phyloP scores from a whole-genome alignment of 2,888 invertebrate species.

The Drosophila imparisetae region DNA sequence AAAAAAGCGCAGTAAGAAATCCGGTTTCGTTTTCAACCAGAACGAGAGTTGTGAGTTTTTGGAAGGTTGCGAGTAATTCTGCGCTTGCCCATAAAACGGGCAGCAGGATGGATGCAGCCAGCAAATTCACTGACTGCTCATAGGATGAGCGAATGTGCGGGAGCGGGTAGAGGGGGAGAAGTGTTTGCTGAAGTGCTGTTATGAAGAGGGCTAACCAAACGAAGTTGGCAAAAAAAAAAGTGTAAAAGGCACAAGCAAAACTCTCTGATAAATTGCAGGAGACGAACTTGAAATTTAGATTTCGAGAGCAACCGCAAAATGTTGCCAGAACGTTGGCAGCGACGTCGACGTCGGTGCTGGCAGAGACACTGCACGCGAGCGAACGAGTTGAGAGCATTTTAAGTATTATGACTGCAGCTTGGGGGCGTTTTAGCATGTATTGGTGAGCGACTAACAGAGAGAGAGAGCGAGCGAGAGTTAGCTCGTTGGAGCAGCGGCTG shows the following conservation, averaged over 20 bases:
- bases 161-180: background rate
- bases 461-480: slow-evolving; percentile 23
- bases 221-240: slow-evolving; percentile 43
- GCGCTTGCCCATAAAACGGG: slow-evolving; percentile 59
- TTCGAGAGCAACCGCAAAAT: slow-evolving; percentile 71
- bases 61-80: slow-evolving; percentile 55
- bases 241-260: slow-evolving; percentile 41
- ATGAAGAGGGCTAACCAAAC: slow-evolving; percentile 57
- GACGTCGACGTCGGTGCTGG: slow-evolving; percentile 11
- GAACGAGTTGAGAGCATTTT: slow-evolving; percentile 43
- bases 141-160: background rate
- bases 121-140: slow-evolving; percentile 42
- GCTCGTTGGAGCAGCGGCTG: slow-evolving; percentile 53
- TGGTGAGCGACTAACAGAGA: slow-evolving; percentile 29
- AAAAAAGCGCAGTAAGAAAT: slow-evolving; percentile 67
- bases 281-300: slow-evolving; percentile 82
- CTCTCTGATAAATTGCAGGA: slow-evolving; percentile 69
- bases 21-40: slow-evolving; percentile 82
- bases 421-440: slow-evolving; percentile 52
- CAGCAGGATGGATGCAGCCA: slow-evolving; percentile 56
- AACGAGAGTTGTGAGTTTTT: slow-evolving; percentile 57
- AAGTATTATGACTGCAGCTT: slow-evolving; percentile 40
- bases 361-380: slow-evolving; percentile 42
- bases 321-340: slow-evolving; percentile 31
- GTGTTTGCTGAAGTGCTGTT: slow-evolving; percentile 59